A percentile compares a stretch with the other conserved stretches of the same genome.
Conservation (phyloP, 2,113 vertebrate species). For the Rallus limicola region DNA sequence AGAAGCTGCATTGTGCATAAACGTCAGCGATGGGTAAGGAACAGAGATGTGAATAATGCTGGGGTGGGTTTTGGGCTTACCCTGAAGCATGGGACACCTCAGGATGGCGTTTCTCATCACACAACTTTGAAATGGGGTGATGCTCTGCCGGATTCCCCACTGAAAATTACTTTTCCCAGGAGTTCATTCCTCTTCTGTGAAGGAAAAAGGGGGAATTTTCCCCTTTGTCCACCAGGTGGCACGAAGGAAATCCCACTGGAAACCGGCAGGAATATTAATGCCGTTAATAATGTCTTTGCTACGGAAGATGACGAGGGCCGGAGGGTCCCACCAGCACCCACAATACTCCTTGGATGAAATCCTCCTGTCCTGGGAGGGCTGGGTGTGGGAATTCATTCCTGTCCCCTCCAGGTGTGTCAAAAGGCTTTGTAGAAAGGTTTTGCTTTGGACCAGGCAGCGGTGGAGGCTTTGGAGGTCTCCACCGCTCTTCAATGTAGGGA, state of each 20-base stretch:
- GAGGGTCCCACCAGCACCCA: neutral
- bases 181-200: fast-evolving
- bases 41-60: neutral
- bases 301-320: neutral
- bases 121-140: neutral
- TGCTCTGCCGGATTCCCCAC: neutral
- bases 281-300: too few species aligned
- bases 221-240: constrained; percentile 63
- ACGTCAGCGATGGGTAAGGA: neutral
- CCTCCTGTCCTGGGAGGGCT: neutral
- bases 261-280: neutral
- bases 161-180: neutral
- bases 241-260: neutral
- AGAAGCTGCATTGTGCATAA: neutral
- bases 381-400: neutral
- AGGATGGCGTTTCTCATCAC: fast-evolving
- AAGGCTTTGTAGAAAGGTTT: neutral
- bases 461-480: neutral
- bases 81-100: fast-evolving
- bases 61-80: neutral
- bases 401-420: neutral
- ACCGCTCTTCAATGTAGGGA: fast-evolving
- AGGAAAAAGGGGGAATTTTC: neutral
- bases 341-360: fast-evolving
- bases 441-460: neutral